These are phyloP conservation scores for Lymantria dispar DNA, from an alignment of 2,888 invertebrate species.

Conservation along the genomic window DNA sequence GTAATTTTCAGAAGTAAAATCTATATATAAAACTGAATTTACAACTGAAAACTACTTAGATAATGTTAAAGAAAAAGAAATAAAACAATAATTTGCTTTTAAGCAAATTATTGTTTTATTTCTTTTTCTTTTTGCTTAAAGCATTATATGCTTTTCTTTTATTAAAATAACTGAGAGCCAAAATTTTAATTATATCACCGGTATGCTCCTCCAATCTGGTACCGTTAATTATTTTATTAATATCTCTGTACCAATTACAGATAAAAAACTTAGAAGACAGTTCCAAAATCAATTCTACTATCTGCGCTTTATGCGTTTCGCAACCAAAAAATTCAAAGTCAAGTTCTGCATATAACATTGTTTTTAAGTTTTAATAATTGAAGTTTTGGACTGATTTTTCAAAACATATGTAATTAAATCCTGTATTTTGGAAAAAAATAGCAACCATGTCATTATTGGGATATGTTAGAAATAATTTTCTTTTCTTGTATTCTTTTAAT, in stretches of 20 bases:
- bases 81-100: too few relatives aligned
- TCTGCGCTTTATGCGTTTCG: background rate
- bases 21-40: too few relatives aligned
- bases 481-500: background rate
- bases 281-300: background rate
- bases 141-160: too few relatives aligned
- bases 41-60: too few relatives aligned
- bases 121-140: too few relatives aligned
- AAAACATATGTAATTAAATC: background rate
- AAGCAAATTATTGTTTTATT: too few relatives aligned
- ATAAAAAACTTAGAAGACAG: background rate
- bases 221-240: background rate
- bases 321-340: background rate
- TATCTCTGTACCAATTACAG: background rate
- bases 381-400: background rate
- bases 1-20: too few relatives aligned
- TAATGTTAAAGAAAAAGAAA: too few relatives aligned
- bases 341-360: background rate
- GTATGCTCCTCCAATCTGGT: background rate
- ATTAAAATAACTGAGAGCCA: background rate
- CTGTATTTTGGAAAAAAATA: background rate
- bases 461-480: background rate
- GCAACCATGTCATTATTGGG: background rate
- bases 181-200: background rate
- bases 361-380: background rate